Evolutionary conservation across 1,140 invertebrate genomes (phyloP), one percentile per base, ranked within the genome.

Genomic region (Drosophila azteca): DNA sequence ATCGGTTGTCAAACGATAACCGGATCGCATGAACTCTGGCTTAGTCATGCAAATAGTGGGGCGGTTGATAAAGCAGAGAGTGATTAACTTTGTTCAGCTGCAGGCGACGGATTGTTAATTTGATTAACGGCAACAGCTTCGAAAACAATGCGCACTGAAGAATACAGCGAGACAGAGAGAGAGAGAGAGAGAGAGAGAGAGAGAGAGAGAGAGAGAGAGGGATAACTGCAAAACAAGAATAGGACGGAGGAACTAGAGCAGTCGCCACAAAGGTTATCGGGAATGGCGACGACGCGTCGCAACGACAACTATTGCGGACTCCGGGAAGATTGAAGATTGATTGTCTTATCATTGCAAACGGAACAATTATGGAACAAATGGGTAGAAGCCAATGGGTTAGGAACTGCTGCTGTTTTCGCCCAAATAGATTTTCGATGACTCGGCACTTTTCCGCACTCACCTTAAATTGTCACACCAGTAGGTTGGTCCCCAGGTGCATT

Each of bases 401-500:
- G 66, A 69, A 68, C 29, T 39, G 35, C 35, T 26, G 24, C 24
- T 26, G 11, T 69, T 69, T 69, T 68, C 29, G n/a, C 24, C 35
- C 11, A 6, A 3, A 13, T 39, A 20, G 24, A 26, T 13, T 15
- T 43, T 24, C 41, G 57, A 57, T 77, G 59, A 77, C 61, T 70
- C 60, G 50, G 61, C 67, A 53, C 26, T 82, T 81, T 82, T 59
- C 41, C 29, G 13, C 55, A 87, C 84, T 88, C 52, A 91, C 95
- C 94, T 95, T 71, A 97, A 92, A 84, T 96, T 96, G 51, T 94
- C 93, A 92, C 96, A 97, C 96, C 96, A 97, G 76, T 95, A 97
- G 0, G 94, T 93, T n/a, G 96, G 96, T 24, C 96, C 96, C 94
- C 94, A 95, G 9, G 96, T 95, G 90, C 96, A 97, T 90, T 94